Evolutionary conservation across 2,888 invertebrate species (phyloP).

Genomic region (Torymus tubicola): DNA sequence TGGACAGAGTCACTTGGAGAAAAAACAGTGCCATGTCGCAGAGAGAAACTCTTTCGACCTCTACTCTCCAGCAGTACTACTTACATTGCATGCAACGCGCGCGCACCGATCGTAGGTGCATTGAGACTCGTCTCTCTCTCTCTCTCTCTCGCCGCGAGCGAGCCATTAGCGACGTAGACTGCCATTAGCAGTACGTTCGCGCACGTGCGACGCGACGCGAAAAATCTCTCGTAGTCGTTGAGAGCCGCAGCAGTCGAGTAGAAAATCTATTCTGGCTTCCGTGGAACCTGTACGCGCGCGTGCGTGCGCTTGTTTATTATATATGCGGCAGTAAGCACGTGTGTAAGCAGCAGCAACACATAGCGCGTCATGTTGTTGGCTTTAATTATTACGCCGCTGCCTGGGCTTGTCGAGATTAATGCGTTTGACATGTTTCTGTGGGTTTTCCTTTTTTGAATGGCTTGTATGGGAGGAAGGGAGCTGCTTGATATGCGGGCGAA

Average conservation of each 20-base stretch:
- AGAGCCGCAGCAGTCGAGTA: neutral
- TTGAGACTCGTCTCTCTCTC: conserved; percentile 35
- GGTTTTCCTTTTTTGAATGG: too few species aligned
- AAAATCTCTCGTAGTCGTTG: neutral
- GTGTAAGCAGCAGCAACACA: too few species aligned
- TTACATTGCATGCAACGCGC: conserved; percentile 5
- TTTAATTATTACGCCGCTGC: too few species aligned
- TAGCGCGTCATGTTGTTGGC: neutral
- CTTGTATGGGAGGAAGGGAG: too few species aligned
- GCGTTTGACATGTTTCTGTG: too few species aligned
- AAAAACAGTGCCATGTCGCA: neutral
- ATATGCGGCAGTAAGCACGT: too few species aligned
- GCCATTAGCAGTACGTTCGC: conserved; percentile 20
- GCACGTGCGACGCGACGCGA: conserved; percentile 7
- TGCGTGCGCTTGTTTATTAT: neutral
- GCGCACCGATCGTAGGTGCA: conserved; percentile 22
- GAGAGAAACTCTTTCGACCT: conserved; percentile 26
- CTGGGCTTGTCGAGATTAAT: too few species aligned
- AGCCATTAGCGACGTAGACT: neutral
- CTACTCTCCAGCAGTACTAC: too few species aligned
- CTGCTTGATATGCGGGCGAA: too few species aligned
- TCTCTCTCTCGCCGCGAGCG: conserved; percentile 6
- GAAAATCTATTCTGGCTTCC: conserved; percentile 37
- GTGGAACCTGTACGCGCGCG: neutral
- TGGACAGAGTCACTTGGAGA: neutral